Conservation (phyloP, 2,888 invertebrate species). For the Willowsia nigromaculata region DNA sequence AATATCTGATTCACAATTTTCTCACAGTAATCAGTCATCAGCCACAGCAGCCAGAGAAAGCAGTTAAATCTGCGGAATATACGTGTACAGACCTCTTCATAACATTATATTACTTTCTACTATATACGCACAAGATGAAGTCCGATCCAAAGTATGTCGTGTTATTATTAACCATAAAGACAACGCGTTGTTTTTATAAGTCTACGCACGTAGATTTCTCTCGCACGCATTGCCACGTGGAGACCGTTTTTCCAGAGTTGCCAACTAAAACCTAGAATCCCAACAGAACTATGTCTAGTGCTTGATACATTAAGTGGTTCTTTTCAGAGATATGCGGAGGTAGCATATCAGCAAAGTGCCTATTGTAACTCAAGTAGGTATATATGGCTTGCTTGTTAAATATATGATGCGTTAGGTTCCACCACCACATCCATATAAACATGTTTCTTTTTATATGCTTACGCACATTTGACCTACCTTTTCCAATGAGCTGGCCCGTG, state of each 20-base stretch:
- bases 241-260: constrained; percentile 44
- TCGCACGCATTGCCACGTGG: constrained; percentile 63
- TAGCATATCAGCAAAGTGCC: neutral
- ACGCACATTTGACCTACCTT: constrained; percentile 69
- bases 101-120: too few relatives aligned
- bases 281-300: constrained; percentile 1
- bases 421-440: neutral
- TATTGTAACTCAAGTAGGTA: neutral
- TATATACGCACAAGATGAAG: too few relatives aligned
- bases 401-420: neutral
- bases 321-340: neutral
- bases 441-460: constrained; percentile 42
- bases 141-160: too few relatives aligned
- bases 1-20: neutral
- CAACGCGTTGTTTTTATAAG: constrained; percentile 6
- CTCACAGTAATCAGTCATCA: constrained; percentile 18
- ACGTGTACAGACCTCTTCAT: neutral
- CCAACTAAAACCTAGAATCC: constrained; percentile 40
- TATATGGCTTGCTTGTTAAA: neutral
- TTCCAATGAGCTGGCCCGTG: neutral
- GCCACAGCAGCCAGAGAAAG: neutral
- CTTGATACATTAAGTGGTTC: constrained; percentile 5
- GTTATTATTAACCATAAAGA: too few relatives aligned
- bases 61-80: neutral
- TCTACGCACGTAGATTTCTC: constrained; percentile 57